Conservation (phyloP, 2,888 invertebrate species). For the Nebria salina region DNA sequence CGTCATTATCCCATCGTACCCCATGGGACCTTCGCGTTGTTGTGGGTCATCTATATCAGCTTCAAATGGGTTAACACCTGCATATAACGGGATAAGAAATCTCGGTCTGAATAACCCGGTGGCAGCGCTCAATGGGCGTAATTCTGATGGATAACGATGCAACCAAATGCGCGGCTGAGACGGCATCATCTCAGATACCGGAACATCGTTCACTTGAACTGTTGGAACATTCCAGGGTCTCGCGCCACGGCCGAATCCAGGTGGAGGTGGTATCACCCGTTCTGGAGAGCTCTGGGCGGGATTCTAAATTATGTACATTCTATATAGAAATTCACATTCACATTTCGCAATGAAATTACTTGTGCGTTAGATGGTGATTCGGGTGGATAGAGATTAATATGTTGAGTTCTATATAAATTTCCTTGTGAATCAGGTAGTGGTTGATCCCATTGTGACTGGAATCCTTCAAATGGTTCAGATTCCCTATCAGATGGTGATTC, state of each 20-base stretch:
- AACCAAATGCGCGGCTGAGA: conserved; percentile 47
- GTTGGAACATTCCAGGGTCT: conserved; percentile 63
- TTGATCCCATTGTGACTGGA: conserved; percentile 42
- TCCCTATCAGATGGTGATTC: conserved; percentile 44
- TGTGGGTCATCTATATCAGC: conserved; percentile 59
- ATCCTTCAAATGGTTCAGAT: conserved; percentile 44
- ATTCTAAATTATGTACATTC: not conserved
- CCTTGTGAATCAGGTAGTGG: conserved; percentile 36
- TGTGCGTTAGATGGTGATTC: conserved; percentile 37
- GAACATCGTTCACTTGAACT: conserved; percentile 72
- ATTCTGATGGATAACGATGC: conserved; percentile 56
- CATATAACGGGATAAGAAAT: conserved; percentile 64
- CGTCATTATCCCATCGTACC: conserved; percentile 60
- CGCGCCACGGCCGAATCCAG: conserved; percentile 2
- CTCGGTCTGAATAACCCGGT: conserved; percentile 58
- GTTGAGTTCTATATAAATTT: conserved; percentile 37
- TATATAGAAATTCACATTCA: not conserved
- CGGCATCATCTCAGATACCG: conserved; percentile 58
- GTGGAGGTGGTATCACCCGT: conserved; percentile 18
- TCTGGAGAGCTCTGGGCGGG: conserved; percentile 37
- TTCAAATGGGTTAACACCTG: conserved; percentile 62
- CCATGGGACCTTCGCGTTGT: conserved; percentile 54
- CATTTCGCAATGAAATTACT: not conserved
- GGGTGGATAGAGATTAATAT: conserved; percentile 43
- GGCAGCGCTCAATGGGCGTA: conserved; percentile 51